A percentile compares a stretch with the other conserved stretches of the same genome.
phyloP scores from a whole-genome alignment of 64 coral and sea anemone species.

The Trachythela sp. region DNA sequence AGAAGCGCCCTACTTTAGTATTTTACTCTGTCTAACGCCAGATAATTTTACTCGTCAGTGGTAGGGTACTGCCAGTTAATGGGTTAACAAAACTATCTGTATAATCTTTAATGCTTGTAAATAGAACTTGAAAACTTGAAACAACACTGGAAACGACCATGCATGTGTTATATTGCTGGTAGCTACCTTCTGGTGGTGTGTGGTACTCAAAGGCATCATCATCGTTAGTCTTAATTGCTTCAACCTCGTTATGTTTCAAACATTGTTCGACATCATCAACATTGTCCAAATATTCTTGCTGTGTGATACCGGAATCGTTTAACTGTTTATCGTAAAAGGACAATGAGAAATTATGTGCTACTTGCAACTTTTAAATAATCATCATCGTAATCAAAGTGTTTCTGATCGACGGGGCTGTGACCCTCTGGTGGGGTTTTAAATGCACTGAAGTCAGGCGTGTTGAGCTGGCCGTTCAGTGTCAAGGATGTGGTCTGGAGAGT shows the following conservation, averaged over 20 bases:
- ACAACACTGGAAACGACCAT: no score
- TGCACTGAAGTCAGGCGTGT: not conserved
- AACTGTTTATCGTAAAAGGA: not conserved
- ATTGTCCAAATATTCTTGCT: not conserved
- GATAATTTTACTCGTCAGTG: no score
- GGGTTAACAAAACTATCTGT: no score
- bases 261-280: not conserved
- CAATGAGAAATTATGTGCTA: not conserved
- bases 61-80: no score
- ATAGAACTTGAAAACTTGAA: no score
- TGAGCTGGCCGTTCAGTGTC: not conserved
- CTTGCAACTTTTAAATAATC: not conserved
- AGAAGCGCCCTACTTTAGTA: no score
- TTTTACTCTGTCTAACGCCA: no score
- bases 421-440: not conserved
- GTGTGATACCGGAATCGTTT: not conserved
- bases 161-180: no score
- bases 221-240: not conserved
- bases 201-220: not conserved
- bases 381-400: conserved; percentile 13
- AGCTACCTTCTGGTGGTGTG: conserved; percentile 18
- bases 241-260: not conserved
- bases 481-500: not conserved
- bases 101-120: no score
- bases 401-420: not conserved